These are phyloP conservation scores for Idaea biselata DNA, from an alignment of 2,888 invertebrate genomes.

Conservation along the genomic window DNA sequence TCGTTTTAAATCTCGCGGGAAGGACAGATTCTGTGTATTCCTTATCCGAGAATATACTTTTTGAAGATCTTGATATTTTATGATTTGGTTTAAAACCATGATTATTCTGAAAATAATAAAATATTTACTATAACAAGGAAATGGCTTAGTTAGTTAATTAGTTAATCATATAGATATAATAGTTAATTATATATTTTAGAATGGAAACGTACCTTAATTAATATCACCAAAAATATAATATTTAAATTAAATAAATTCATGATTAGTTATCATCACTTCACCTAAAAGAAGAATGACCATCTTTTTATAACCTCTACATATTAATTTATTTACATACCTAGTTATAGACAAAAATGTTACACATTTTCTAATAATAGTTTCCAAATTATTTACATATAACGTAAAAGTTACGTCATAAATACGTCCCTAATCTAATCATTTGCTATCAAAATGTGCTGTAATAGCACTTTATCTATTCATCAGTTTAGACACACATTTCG, in stretches of 20 bases:
- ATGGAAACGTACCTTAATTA: conserved; percentile 10
- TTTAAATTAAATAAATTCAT: conserved; percentile 2
- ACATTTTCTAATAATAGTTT: background rate
- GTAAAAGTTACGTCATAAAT: background rate
- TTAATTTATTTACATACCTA: background rate
- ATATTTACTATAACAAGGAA: background rate
- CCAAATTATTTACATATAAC: background rate
- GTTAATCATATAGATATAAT: too few species aligned
- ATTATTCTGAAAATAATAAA: conserved; percentile 31
- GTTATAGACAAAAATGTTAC: background rate
- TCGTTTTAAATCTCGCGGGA: conserved; percentile 34
- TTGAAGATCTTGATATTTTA: conserved; percentile 17
- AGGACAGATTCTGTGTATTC: conserved; percentile 25
- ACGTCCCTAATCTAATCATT: background rate
- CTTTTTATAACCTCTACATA: background rate
- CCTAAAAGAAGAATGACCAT: background rate
- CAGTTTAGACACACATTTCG: background rate
- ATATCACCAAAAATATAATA: background rate
- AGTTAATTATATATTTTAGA: background rate
- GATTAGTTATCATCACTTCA: background rate
- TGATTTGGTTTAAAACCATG: conserved; percentile 27
- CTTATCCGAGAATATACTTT: conserved; percentile 27
- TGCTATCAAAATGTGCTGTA: background rate
- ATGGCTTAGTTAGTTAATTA: too few species aligned
- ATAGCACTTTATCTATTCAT: background rate